These are phyloP conservation scores for Drosophila micromelanica DNA, from an alignment of 1,140 invertebrate genomes.

Conservation along the genomic window DNA sequence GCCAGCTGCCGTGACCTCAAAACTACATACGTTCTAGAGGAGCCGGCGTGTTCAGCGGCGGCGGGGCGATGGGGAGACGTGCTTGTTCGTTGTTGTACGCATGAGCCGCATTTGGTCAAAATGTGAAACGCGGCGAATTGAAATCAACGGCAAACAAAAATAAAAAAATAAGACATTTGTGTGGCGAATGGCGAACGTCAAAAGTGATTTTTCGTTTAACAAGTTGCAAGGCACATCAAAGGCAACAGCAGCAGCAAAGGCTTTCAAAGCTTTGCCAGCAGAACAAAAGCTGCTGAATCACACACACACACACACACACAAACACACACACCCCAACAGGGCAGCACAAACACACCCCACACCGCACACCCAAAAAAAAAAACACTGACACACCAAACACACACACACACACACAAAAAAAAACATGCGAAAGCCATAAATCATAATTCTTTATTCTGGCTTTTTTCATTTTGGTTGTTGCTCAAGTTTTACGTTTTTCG, in stretches of 20 bases:
- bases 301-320: conserved; percentile 2
- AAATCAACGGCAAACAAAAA: conserved; percentile 24
- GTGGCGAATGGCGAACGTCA: conserved; percentile 59
- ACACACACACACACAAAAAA: conserved; percentile 16
- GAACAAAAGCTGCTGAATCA: conserved; percentile 43
- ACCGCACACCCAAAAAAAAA: neutral
- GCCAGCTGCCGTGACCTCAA: conserved; percentile 59
- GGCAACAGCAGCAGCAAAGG: neutral
- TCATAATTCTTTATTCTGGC: conserved; percentile 74
- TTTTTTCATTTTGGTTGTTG: conserved; percentile 40
- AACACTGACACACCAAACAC: neutral
- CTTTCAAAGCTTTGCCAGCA: conserved; percentile 24
- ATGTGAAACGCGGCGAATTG: conserved; percentile 31
- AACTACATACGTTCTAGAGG: conserved; percentile 25
- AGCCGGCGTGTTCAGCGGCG: neutral
- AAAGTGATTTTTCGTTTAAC: conserved; percentile 73
- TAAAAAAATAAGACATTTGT: conserved; percentile 46
- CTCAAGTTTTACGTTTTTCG: conserved; percentile 43
- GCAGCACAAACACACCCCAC: neutral
- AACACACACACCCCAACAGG: conserved; percentile 1
- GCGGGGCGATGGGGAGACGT: neutral
- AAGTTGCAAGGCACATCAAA: conserved; percentile 39
- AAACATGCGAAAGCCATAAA: conserved; percentile 80
- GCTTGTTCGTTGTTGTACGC: neutral
- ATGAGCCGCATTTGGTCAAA: neutral